These are phyloP conservation scores for Teleopsis dalmanni DNA, from an alignment of 1,140 invertebrate species.

Conservation along the genomic window DNA sequence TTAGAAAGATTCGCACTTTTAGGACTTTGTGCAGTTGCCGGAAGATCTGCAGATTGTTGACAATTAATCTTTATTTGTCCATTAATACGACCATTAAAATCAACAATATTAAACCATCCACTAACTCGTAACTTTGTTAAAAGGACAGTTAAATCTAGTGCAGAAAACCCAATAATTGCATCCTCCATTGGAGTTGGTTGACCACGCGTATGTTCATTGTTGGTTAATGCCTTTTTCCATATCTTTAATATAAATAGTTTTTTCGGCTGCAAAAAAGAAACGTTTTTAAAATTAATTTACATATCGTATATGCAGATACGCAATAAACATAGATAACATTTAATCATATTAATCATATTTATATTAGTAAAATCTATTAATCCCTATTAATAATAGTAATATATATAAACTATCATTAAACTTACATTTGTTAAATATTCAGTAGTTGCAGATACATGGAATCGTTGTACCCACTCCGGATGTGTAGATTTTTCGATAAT, in stretches of 20 bases:
- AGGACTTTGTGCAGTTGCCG: neutral
- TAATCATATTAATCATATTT: too few relatives aligned
- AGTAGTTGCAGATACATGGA: slow-evolving; percentile 46
- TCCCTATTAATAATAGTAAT: too few relatives aligned
- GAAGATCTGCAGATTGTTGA: neutral
- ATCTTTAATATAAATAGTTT: slow-evolving; percentile 55
- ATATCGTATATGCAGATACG: too few relatives aligned
- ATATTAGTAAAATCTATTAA: too few relatives aligned
- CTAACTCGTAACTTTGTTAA: slow-evolving; percentile 45
- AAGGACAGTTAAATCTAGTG: slow-evolving; percentile 52
- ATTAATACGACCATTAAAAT: slow-evolving; percentile 53
- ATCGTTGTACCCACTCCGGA: slow-evolving; percentile 52
- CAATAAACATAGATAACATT: too few relatives aligned
- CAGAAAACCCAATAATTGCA: slow-evolving; percentile 53
- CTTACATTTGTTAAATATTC: slow-evolving; percentile 52
- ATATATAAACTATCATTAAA: neutral
- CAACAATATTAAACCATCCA: slow-evolving; percentile 57
- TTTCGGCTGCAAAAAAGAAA: slow-evolving; percentile 44
- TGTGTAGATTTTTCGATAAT: slow-evolving; percentile 48
- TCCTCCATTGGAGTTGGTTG: slow-evolving; percentile 48
- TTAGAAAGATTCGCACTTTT: neutral
- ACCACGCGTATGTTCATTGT: slow-evolving; percentile 12
- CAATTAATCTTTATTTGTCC: slow-evolving; percentile 52
- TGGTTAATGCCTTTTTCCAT: slow-evolving; percentile 47
- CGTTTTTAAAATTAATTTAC: neutral